Base-by-base conservation (phyloP, 2,797 vertebrate species). In the Numenius phaeopus region DNA sequence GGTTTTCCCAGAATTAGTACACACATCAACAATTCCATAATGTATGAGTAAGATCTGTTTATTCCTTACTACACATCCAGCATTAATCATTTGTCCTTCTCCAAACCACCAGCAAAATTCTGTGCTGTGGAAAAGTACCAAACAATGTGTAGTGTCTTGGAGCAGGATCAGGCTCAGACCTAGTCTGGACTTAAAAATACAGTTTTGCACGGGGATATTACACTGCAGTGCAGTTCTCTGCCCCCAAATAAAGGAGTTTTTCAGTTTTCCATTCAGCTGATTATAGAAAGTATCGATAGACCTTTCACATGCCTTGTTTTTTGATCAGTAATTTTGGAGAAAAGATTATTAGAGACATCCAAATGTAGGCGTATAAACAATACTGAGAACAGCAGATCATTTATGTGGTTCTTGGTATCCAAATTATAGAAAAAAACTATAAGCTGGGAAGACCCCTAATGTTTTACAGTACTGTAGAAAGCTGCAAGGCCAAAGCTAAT, bases 1-100 rank as follows among this genome's bases (percentile, higher is more conserved):
- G 58, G 6, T 91, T 92, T 97, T 88, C 90, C 79, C 72, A 92
- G 95, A 96, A 89, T 27, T 76, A 83, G 84, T 90, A 91, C 72
- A 91, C 75, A 83, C 70, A 94, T 92, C 89, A 91, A 92, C 87
- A 94, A 88, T 95, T 95, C 91, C 72, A 46, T 91, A 83, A 64
- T 40, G 46, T 42, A 87, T 94, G 94, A 97, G 75, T 92, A 96
- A 96, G 69, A 76, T 83, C 82, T 97, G 96, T 97, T 97, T 97
- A 94, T 96, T 94, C 92, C 84, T 83, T 92, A 58, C 87, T 54
- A 86, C 69, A 81, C 19, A 65, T 72, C 55, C 72, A 89, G 61
- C 69, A 94, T 94, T 92, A 94, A 95, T 91, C 84, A 94, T 59
- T 70, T 89, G 52, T 82, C 42, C 42, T 92, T 94, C 79, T 95